Evolutionary conservation across 2,888 invertebrate species (phyloP).

Genomic region (Odontocolon sp.): DNA sequence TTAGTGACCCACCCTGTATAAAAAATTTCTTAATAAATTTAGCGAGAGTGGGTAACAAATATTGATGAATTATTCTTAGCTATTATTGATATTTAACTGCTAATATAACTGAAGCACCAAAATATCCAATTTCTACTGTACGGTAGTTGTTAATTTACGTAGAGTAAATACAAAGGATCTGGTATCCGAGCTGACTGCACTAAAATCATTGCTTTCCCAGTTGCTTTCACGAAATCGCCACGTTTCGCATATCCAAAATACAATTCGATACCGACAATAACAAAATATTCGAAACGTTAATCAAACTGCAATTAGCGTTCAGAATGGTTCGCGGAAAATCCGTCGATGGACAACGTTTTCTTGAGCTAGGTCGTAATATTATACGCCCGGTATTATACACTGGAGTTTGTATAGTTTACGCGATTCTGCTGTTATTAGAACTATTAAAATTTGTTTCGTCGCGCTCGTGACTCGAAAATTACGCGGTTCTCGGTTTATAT

Average conservation of each 20-base stretch:
- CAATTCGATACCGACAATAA: constrained; percentile 43
- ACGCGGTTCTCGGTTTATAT: constrained; percentile 27
- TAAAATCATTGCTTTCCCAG: constrained; percentile 16
- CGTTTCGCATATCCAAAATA: constrained; percentile 12
- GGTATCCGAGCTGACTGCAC: background rate
- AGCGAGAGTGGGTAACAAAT: too few relatives aligned
- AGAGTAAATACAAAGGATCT: constrained; percentile 21
- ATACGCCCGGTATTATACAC: constrained; percentile 14
- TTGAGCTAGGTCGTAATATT: too few relatives aligned
- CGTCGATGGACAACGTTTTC: too few relatives aligned
- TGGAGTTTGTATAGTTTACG: background rate
- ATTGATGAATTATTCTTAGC: too few relatives aligned
- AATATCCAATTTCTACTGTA: constrained; percentile 21
- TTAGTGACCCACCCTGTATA: too few relatives aligned
- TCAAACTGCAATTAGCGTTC: constrained; percentile 13
- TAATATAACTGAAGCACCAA: background rate
- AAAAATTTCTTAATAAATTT: too few relatives aligned
- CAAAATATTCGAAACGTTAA: constrained; percentile 42
- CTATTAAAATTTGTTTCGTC: constrained; percentile 60
- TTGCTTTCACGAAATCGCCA: background rate
- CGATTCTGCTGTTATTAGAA: constrained; percentile 35
- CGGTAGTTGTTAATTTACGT: constrained; percentile 29
- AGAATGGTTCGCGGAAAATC: background rate
- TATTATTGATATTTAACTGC: too few relatives aligned
- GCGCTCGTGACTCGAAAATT: constrained; percentile 64